These are phyloP conservation scores for Phaetusa simplex DNA, from an alignment of 2,113 vertebrate genomes.

Conservation along the genomic window DNA sequence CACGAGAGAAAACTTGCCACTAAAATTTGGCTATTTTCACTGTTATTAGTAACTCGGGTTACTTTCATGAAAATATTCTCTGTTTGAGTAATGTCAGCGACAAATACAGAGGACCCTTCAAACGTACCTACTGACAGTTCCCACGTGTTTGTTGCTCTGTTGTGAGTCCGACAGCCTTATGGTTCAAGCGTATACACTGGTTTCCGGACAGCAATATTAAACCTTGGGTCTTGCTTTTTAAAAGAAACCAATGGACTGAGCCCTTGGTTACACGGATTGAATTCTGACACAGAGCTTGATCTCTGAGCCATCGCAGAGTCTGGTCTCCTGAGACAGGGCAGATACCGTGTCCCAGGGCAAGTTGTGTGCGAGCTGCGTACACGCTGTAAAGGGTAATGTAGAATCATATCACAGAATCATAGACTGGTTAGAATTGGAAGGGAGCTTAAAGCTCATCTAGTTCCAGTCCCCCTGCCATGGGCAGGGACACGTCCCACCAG, in stretches of 20 bases:
- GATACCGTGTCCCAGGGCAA: background rate
- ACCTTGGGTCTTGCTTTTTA: background rate
- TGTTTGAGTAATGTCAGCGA: too few species aligned
- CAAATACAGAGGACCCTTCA: background rate
- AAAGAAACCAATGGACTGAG: background rate
- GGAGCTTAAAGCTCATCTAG: too few species aligned
- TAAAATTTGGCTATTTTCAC: background rate
- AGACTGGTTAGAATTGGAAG: too few species aligned
- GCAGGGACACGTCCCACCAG: too few species aligned
- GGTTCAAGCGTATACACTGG: background rate
- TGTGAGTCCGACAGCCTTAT: background rate
- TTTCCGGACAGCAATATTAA: background rate
- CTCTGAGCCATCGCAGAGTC: rapidly evolving
- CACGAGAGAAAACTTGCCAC: background rate
- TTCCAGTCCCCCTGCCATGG: too few species aligned
- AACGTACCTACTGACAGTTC: background rate
- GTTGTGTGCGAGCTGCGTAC: background rate
- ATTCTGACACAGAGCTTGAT: background rate
- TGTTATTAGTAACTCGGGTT: background rate
- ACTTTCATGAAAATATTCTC: background rate
- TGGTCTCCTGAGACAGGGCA: background rate
- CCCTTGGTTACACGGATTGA: background rate
- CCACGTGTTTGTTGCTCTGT: background rate
- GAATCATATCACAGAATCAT: too few species aligned
- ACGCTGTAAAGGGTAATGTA: background rate